These are phyloP conservation scores for Heliconius melpomene DNA, from an alignment of 1,140 invertebrate genomes.

Conservation along the genomic window DNA sequence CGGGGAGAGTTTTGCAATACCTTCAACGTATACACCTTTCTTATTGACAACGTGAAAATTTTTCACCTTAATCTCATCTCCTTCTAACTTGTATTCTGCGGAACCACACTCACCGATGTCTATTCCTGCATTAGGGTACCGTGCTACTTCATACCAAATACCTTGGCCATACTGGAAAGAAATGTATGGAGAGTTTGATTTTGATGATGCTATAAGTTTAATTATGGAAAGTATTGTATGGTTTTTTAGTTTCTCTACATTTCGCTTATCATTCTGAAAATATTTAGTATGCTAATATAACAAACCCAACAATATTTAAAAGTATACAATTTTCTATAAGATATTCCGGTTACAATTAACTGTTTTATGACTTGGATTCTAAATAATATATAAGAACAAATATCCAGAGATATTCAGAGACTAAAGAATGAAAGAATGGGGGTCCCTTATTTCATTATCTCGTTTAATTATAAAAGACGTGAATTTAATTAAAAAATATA, in stretches of 20 bases:
- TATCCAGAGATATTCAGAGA: too few species aligned
- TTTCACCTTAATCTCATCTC: constrained; percentile 56
- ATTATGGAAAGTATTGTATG: too few species aligned
- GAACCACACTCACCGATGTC: constrained; percentile 52
- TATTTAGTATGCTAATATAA: too few species aligned
- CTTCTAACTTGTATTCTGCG: constrained; percentile 58
- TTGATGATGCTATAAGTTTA: background rate
- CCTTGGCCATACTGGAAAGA: constrained; percentile 56
- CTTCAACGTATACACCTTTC: constrained; percentile 51
- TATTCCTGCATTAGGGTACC: constrained; percentile 48
- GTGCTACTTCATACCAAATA: constrained; percentile 62
- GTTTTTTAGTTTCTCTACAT: too few species aligned
- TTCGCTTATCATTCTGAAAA: too few species aligned
- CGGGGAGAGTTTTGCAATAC: constrained; percentile 49
- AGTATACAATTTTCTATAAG: too few species aligned
- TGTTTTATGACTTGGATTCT: too few species aligned
- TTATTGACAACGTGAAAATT: constrained; percentile 54
- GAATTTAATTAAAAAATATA: background rate
- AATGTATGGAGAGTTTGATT: background rate
- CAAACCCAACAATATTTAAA: too few species aligned
- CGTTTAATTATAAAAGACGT: background rate
- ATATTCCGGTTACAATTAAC: too few species aligned
- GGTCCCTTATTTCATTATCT: too few species aligned
- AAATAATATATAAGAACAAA: too few species aligned
- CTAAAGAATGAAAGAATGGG: too few species aligned